Conservation (phyloP, 2,888 invertebrate genomes). For the Teleiodes luculella region DNA sequence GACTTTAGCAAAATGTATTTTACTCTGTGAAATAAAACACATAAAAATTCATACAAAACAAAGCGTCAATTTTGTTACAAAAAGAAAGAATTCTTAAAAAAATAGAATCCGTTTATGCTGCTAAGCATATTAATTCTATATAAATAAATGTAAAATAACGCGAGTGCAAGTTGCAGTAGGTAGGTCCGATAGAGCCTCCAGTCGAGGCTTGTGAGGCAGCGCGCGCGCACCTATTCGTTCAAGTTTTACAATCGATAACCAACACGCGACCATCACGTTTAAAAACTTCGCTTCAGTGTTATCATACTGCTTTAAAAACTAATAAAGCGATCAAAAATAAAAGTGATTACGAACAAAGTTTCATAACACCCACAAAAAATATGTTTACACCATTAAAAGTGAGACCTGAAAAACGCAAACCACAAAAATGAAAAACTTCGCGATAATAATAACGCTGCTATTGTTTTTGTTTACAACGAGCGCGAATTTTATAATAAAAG, state of each 20-base stretch:
- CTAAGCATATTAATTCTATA: no score
- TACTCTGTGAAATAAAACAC: no score
- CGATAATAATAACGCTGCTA: conserved; percentile 35
- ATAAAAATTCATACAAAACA: no score
- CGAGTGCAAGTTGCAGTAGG: conserved; percentile 60
- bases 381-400: conserved; percentile 15
- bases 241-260: background rate
- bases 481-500: conserved; percentile 60
- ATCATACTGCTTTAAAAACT: background rate
- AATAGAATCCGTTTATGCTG: no score
- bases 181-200: conserved; percentile 65
- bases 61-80: no score
- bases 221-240: conserved; percentile 48
- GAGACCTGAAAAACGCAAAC: conserved; percentile 18
- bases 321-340: conserved; percentile 4
- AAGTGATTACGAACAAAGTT: background rate
- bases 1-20: no score
- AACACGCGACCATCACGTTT: background rate
- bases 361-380: background rate
- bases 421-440: conserved; percentile 49
- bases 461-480: conserved; percentile 44
- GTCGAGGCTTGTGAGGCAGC: conserved; percentile 62
- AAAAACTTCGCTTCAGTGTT: background rate
- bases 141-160: conserved; percentile 61
- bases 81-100: no score